phyloP scores from a whole-genome alignment of 2,797 vertebrate genomes.

The Pseudochromis fuscus region DNA sequence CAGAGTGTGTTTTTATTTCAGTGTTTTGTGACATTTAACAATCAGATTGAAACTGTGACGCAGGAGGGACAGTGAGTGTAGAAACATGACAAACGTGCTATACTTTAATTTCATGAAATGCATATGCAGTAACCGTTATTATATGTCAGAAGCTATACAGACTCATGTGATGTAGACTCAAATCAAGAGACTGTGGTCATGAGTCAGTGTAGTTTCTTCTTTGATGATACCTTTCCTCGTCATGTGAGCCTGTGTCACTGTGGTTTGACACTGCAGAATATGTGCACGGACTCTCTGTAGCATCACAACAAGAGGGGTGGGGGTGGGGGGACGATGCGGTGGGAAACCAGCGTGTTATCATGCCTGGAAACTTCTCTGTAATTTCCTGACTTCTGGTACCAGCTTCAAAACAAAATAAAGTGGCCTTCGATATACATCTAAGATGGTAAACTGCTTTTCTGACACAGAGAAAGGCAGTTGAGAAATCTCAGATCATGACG shows the following conservation, averaged over 20 bases:
- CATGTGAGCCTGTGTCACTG: conserved; percentile 72
- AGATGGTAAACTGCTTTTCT: conserved; percentile 2
- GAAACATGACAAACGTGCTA: conserved; percentile 13
- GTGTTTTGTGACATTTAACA: background rate
- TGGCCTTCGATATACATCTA: background rate
- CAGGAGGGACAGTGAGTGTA: conserved; percentile 18
- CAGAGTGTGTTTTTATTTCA: background rate
- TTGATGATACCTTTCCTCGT: conserved; percentile 66
- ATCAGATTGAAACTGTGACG: background rate
- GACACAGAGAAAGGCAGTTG: background rate
- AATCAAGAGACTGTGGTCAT: conserved; percentile 68
- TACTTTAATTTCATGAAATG: conserved; percentile 32
- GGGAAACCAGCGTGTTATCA: conserved; percentile 47
- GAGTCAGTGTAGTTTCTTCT: conserved; percentile 69
- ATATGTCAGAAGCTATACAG: conserved; percentile 36
- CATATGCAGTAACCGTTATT: conserved; percentile 40
- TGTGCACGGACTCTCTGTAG: conserved; percentile 19
- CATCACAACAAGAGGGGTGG: conserved; percentile 43
- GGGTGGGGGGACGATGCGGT: conserved; percentile 29
- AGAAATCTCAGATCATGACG: conserved; percentile 30
- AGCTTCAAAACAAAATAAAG: conserved; percentile 37
- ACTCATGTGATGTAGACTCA: conserved; percentile 42
- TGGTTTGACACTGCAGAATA: conserved; percentile 58
- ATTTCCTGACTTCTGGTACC: conserved; percentile 60
- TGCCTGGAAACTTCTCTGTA: conserved; percentile 62